Evolutionary conservation across 2,888 invertebrate genomes (phyloP).

Genomic region (Eristalinus aeneus): DNA sequence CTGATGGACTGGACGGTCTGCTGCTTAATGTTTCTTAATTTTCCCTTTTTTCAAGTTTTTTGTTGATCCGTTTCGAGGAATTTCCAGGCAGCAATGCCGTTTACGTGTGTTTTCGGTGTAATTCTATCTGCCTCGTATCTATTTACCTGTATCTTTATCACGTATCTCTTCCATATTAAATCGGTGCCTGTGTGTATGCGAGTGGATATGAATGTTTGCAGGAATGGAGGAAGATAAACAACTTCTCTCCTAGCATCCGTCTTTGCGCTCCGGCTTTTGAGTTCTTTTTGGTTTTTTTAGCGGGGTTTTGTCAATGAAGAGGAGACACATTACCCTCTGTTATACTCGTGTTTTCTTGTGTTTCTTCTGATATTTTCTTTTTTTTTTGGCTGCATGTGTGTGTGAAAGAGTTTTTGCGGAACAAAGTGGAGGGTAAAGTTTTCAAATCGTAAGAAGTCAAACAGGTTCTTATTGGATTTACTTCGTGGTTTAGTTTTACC

Average conservation of each 20-base stretch:
- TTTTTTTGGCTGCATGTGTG: no score
- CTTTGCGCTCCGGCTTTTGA: not conserved
- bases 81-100: conserved; percentile 41
- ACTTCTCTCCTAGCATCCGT: conserved; percentile 41
- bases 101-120: conserved; percentile 55
- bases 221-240: conserved; percentile 20
- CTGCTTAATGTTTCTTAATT: not conserved
- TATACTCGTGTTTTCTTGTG: not conserved
- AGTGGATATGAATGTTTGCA: conserved; percentile 8
- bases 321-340: not conserved
- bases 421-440: not conserved
- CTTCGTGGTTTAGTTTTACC: conserved; percentile 13
- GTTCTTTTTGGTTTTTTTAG: not conserved
- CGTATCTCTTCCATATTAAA: conserved; percentile 47
- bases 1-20: conserved; percentile 3
- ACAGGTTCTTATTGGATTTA: conserved; percentile 16
- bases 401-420: not conserved
- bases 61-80: conserved; percentile 48
- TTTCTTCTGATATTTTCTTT: not conserved
- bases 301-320: not conserved
- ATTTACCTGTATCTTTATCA: conserved; percentile 57
- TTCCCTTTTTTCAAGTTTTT: conserved; percentile 2
- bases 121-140: conserved; percentile 54
- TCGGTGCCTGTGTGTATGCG: not conserved
- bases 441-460: conserved; percentile 39